phyloP scores from a whole-genome alignment of 2,113 vertebrate genomes.

The Genyomyrus donnyi region DNA sequence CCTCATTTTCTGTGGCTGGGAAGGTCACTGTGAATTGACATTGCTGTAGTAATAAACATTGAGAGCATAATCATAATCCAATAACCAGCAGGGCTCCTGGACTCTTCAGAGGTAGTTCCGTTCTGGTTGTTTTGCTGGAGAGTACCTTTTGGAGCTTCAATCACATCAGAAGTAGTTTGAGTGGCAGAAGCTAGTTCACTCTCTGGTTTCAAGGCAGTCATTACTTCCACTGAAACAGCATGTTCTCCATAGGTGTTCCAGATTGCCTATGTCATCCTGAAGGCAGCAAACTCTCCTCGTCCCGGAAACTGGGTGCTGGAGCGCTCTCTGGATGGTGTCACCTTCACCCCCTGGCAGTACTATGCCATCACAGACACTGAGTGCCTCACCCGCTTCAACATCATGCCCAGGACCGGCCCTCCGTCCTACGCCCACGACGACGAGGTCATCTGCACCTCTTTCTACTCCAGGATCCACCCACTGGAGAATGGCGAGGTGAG shows the following conservation, averaged over 20 bases:
- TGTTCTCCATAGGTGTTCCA: conserved; percentile 78
- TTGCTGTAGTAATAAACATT: not conserved
- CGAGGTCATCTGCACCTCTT: conserved; percentile 95
- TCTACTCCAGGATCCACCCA: conserved; percentile 92
- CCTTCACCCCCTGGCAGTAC: conserved; percentile 89
- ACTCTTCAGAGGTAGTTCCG: not conserved
- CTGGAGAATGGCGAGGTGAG: conserved; percentile 97
- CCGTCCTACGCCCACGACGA: conserved; percentile 83
- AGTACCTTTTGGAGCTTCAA: not conserved
- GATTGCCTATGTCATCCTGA: conserved; percentile 89
- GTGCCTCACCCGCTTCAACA: conserved; percentile 83
- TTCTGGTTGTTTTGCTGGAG: not conserved
- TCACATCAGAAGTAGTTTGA: not conserved
- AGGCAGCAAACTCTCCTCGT: conserved; percentile 89
- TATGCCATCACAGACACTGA: conserved; percentile 88
- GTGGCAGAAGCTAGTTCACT: not conserved
- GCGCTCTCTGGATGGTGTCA: conserved; percentile 75
- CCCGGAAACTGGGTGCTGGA: conserved; percentile 96
- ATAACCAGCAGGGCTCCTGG: not conserved
- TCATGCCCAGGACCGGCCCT: conserved; percentile 73
- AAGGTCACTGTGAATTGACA: not conserved
- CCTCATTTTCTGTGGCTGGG: too few species aligned
- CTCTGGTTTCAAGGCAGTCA: not conserved
- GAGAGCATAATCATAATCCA: not conserved
- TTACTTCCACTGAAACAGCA: not conserved